A percentile compares a stretch with the other conserved stretches of the same genome.
Conservation (phyloP, 2,797 vertebrate genomes). For the Kryptopterus vitreolus region DNA sequence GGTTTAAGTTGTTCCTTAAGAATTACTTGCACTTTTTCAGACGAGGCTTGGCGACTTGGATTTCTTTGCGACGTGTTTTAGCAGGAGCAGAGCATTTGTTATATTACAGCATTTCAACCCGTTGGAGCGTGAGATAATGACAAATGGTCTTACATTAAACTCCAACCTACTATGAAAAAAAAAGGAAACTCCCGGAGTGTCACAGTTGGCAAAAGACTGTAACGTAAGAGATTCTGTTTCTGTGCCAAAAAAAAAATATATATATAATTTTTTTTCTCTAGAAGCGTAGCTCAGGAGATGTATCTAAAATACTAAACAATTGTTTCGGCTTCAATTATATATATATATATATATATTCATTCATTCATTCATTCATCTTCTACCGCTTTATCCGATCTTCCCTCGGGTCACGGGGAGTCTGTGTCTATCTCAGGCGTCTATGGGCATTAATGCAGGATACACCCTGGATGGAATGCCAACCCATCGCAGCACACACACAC, state of each 20-base stretch:
- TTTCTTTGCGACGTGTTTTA: not conserved
- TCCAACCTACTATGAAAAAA: conserved; percentile 6
- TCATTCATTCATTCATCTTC: no score
- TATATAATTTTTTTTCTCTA: no score
- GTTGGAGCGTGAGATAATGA: conserved; percentile 12
- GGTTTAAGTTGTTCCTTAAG: no score
- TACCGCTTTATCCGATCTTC: no score
- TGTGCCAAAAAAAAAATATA: not conserved
- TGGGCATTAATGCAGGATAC: no score
- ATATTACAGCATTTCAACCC: not conserved
- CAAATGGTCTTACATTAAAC: conserved; percentile 22
- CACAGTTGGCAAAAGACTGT: conserved; percentile 11
- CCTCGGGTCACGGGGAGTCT: no score
- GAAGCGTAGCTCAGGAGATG: not conserved
- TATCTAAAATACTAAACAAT: not conserved
- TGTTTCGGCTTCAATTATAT: not conserved
- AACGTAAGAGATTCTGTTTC: not conserved
- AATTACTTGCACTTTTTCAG: no score
- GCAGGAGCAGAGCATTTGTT: not conserved
- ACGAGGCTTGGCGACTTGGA: not conserved
- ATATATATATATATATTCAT: no score
- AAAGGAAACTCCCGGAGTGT: not conserved
- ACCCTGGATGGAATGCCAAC: no score
- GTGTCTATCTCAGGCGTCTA: no score
- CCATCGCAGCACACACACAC: no score